Evolutionary conservation across 2,113 vertebrate species (phyloP).

Genomic region (Australoheros scitulus): DNA sequence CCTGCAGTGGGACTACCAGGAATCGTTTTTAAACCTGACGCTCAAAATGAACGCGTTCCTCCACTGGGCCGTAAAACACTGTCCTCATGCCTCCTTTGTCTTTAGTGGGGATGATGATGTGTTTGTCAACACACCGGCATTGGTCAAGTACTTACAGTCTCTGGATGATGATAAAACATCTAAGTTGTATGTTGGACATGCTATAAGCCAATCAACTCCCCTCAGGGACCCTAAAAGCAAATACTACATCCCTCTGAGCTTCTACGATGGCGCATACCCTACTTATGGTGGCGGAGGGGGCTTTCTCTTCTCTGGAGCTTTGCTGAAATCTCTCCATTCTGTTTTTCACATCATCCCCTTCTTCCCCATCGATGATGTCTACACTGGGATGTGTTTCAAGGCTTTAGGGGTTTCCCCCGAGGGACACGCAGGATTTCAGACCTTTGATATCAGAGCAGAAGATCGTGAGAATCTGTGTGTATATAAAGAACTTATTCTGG

Average conservation of each 20-base stretch:
- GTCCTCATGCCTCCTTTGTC: conserved; percentile 68
- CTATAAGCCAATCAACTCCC: conserved; percentile 77
- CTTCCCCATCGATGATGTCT: conserved; percentile 87
- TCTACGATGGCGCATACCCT: conserved; percentile 75
- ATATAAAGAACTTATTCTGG: conserved; percentile 79
- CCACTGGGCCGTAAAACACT: conserved; percentile 73
- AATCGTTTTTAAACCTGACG: conserved; percentile 80
- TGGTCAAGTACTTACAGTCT: conserved; percentile 75
- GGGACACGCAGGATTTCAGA: conserved; percentile 74
- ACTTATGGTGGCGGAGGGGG: conserved; percentile 83
- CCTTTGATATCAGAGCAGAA: conserved; percentile 64
- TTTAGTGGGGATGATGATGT: conserved; percentile 88
- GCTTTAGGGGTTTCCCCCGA: conserved; percentile 70
- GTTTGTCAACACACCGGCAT: conserved; percentile 80
- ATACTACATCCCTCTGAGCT: conserved; percentile 81
- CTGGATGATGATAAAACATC: conserved; percentile 45
- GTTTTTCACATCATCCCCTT: conserved; percentile 70
- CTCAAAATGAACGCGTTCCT: conserved; percentile 80
- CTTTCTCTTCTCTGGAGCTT: conserved; percentile 71
- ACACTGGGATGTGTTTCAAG: conserved; percentile 80
- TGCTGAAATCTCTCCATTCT: conserved; percentile 53
- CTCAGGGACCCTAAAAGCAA: conserved; percentile 76
- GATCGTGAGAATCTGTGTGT: conserved; percentile 80
- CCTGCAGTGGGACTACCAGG: conserved; percentile 82
- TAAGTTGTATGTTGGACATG: conserved; percentile 79